A percentile compares a stretch with the other conserved stretches of the same genome.
Evolutionary conservation across 2,888 invertebrate genomes (phyloP).

Genomic region (Dusona sp.): DNA sequence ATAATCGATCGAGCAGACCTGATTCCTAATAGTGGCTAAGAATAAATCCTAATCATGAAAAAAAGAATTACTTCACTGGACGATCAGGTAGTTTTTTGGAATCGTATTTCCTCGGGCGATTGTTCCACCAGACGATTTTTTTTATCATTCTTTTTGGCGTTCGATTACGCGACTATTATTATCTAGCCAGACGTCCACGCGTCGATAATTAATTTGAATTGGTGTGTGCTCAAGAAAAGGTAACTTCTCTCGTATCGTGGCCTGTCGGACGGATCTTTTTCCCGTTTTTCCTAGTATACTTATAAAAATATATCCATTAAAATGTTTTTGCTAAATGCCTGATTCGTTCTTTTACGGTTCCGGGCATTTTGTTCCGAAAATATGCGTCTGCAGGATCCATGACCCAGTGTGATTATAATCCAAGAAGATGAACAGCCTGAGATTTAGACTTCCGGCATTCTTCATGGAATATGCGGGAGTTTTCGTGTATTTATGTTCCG

Average conservation of each 20-base stretch:
- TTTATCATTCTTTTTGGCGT: slow-evolving; percentile 37
- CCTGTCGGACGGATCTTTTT: slow-evolving; percentile 15
- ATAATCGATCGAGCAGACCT: slow-evolving; percentile 70
- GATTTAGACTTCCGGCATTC: background rate
- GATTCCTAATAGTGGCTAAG: slow-evolving; percentile 45
- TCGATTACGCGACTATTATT: slow-evolving; percentile 38
- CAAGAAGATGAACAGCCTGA: background rate
- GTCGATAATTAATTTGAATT: slow-evolving; percentile 37
- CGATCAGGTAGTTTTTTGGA: slow-evolving; percentile 56
- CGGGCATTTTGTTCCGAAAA: background rate
- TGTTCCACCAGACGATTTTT: slow-evolving; percentile 51
- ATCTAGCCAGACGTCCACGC: slow-evolving; percentile 37
- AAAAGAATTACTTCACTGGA: slow-evolving; percentile 61
- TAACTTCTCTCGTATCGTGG: background rate
- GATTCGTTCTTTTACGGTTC: background rate
- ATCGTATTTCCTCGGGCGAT: slow-evolving; percentile 59
- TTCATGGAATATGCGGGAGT: background rate
- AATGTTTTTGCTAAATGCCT: background rate
- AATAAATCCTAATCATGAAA: slow-evolving; percentile 1
- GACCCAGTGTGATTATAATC: background rate
- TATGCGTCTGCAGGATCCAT: background rate
- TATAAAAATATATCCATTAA: background rate
- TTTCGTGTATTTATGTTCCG: background rate
- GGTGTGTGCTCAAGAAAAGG: background rate
- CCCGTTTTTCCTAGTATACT: background rate